Percentiles rank a stretch among this genome's conserved stretches.
Evolutionary conservation across 30 jellyfish, hydroid and myxozoan species (phyloP).

Genomic region (Cassiopea andromeda): DNA sequence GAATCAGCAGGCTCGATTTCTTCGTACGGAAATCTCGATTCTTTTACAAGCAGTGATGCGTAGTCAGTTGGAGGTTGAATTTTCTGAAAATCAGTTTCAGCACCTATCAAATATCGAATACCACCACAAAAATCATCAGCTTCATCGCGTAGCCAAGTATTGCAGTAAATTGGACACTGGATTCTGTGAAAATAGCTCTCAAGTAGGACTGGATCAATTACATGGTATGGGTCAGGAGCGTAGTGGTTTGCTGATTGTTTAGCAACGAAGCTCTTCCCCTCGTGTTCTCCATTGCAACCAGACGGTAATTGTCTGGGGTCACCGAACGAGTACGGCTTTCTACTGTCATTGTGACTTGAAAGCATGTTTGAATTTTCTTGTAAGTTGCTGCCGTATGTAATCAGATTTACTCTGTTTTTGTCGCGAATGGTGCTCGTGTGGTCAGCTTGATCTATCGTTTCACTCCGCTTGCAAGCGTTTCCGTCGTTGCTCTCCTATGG

Average conservation of each 20-base stretch:
- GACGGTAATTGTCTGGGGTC: slow-evolving; percentile 57
- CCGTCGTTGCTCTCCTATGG: neutral
- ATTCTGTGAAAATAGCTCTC: neutral
- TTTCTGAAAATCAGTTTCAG: neutral
- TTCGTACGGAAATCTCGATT: neutral
- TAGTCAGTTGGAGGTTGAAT: slow-evolving; percentile 42
- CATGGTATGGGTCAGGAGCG: neutral
- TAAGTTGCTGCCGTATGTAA: neutral
- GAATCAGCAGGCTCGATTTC: neutral
- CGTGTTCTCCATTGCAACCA: neutral
- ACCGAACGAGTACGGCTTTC: slow-evolving; percentile 64
- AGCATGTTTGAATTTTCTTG: slow-evolving; percentile 6
- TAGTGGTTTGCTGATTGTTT: neutral
- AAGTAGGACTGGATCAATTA: neutral
- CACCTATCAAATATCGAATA: neutral
- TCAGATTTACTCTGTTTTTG: neutral
- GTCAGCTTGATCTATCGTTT: neutral
- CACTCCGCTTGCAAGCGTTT: neutral
- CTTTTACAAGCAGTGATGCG: neutral
- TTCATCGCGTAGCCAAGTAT: neutral
- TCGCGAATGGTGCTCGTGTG: neutral
- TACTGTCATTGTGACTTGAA: neutral
- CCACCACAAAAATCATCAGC: neutral
- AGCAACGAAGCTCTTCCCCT: neutral
- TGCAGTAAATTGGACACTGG: neutral